Base-by-base conservation (phyloP, 1,140 invertebrate species). In the Apis dorsata region DNA sequence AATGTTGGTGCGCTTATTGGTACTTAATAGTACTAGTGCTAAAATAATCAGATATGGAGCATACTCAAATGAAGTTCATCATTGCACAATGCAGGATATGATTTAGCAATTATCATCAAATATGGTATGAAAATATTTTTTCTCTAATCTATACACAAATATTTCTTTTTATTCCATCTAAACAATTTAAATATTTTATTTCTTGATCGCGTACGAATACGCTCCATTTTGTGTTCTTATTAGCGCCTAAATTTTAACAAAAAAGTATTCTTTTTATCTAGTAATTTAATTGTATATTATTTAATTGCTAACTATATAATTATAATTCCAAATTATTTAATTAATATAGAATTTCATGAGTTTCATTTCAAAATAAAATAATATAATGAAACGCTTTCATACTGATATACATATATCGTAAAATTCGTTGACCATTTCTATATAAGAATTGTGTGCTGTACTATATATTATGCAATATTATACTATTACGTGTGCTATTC, bases 21-120 rank as follows among this genome's bases (percentile, higher is more conserved):
- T 88, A 88, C 73, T 85, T 88, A 72, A 87, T 88, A 87, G 81
- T 79, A 34, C 68, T 87, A 85, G 65, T 77, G 85, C n/a, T 87
- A 74, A 77, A 76, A 66, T 79, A 79, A 87, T 80, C 21, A 62
- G 57, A 83, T 79, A 71, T 49, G 68, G 75, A 83, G 24, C 71
- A 79, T 65, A 19, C 19, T 34, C 8, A 17, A 79, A 53, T 59
- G 81, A 78, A 63, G 62, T 79, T 83, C 21, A 53, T 79, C 66
- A 51, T 70, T 78, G 17, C 59, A 65, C 66, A 75, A 79, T 13
- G 81, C 81, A 83, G 81, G 81, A 83, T 83, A 83, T 57, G 59
- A 13, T 59, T 59, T 79, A 57, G 60, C 8, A 12, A 79, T 65
- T 62, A 55, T 62, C 75, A n/a, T 72, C 76, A 51, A 70, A 53